These are phyloP conservation scores for Papilio polytes DNA, from an alignment of 1,140 invertebrate genomes.

Conservation along the genomic window DNA sequence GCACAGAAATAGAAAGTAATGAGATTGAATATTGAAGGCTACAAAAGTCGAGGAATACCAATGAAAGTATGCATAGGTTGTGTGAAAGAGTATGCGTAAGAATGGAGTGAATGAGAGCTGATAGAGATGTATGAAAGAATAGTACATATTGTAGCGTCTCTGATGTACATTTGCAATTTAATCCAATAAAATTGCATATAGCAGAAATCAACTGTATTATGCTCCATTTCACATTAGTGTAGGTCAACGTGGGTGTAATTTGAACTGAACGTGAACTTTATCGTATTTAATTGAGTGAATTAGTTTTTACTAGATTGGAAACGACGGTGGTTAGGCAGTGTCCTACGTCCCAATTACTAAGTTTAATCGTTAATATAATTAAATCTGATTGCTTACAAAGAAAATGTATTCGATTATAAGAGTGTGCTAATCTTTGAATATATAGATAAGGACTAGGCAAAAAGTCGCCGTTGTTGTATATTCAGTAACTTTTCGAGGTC, in stretches of 20 bases:
- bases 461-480: neutral
- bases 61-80: neutral
- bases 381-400: neutral
- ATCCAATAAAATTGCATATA: neutral
- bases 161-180: neutral
- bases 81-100: neutral
- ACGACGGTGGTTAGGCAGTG: neutral
- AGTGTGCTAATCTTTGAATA: neutral
- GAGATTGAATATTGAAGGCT: too few relatives aligned
- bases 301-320: constrained; percentile 8
- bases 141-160: too few relatives aligned
- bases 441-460: neutral
- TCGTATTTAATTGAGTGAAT: constrained; percentile 16
- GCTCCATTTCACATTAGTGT: neutral
- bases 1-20: too few relatives aligned
- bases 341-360: neutral
- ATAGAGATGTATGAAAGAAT: too few relatives aligned
- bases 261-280: neutral
- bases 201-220: neutral
- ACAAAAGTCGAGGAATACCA: too few relatives aligned
- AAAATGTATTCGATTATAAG: neutral
- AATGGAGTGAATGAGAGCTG: neutral
- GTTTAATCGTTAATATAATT: neutral
- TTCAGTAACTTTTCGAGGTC: neutral
- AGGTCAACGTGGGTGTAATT: constrained; percentile 9